phyloP scores from a whole-genome alignment of 2,797 vertebrate species.

The Enteromius argenteus region DNA sequence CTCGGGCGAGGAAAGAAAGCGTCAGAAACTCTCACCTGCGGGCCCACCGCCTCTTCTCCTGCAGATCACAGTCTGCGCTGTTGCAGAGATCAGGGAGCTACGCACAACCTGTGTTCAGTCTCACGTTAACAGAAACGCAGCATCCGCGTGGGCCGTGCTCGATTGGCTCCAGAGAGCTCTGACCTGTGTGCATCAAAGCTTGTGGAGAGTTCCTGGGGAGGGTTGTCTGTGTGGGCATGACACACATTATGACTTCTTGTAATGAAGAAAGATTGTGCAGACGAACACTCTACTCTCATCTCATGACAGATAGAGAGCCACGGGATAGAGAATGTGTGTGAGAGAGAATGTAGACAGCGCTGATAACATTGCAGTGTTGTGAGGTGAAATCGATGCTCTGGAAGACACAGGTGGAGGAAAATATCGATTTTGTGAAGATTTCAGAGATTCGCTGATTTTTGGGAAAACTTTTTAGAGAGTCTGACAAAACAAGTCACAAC shows the following conservation, averaged over 20 bases:
- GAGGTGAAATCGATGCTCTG: conserved; percentile 26
- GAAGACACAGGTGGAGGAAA: conserved; percentile 27
- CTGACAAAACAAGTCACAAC: background rate
- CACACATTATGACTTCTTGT: conserved; percentile 45
- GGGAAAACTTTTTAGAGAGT: background rate
- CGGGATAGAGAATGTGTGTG: background rate
- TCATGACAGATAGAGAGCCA: conserved; percentile 38
- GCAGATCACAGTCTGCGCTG: conserved; percentile 32
- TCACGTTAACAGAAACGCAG: conserved; percentile 23
- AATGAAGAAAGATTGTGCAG: conserved; percentile 51
- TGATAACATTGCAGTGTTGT: background rate
- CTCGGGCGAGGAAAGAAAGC: background rate
- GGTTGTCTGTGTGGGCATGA: conserved; percentile 31
- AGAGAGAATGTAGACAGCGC: background rate
- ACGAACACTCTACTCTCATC: background rate
- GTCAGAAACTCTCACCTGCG: background rate
- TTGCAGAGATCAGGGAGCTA: conserved; percentile 20
- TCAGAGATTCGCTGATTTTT: conserved; percentile 1
- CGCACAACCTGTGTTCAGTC: conserved; percentile 34
- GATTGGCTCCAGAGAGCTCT: conserved; percentile 44
- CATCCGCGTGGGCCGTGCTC: conserved; percentile 38
- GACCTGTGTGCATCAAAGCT: conserved; percentile 53
- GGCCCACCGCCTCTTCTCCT: conserved; percentile 15
- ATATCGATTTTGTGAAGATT: conserved; percentile 32
- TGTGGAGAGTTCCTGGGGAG: conserved; percentile 45